Conservation (phyloP, 2,113 vertebrate species). For the Danionella cerebrum region DNA sequence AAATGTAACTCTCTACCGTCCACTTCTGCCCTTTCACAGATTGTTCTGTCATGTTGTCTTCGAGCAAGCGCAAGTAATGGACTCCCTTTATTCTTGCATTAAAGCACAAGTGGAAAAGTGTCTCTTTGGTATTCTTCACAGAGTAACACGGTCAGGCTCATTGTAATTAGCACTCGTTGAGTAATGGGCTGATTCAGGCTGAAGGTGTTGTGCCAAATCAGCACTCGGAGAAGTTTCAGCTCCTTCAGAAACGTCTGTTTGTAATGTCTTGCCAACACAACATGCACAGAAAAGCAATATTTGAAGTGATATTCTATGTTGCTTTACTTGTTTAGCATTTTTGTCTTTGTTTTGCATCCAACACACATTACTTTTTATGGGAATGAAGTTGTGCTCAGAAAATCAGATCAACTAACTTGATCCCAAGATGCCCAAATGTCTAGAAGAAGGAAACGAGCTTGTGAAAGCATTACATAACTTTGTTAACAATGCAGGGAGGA, state of each 20-base stretch:
- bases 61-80: background rate
- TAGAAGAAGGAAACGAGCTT: background rate
- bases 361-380: too few relatives aligned
- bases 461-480: background rate
- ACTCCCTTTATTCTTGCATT: background rate
- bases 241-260: conserved; percentile 37
- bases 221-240: conserved; percentile 38
- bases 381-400: too few relatives aligned
- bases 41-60: background rate
- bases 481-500: background rate
- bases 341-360: too few relatives aligned
- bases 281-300: conserved; percentile 12
- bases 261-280: conserved; percentile 19
- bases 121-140: background rate
- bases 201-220: conserved; percentile 43
- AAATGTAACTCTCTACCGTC: too few relatives aligned
- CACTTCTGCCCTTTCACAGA: background rate
- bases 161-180: conserved; percentile 45
- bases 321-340: too few relatives aligned
- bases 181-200: conserved; percentile 42
- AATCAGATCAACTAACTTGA: too few relatives aligned
- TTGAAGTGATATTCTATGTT: too few relatives aligned
- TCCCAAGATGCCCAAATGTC: background rate
- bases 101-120: background rate
- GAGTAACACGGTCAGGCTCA: conserved; percentile 27